These are phyloP conservation scores for Lepidochrysops patricia DNA, from an alignment of 2,888 invertebrate species.

Conservation along the genomic window DNA sequence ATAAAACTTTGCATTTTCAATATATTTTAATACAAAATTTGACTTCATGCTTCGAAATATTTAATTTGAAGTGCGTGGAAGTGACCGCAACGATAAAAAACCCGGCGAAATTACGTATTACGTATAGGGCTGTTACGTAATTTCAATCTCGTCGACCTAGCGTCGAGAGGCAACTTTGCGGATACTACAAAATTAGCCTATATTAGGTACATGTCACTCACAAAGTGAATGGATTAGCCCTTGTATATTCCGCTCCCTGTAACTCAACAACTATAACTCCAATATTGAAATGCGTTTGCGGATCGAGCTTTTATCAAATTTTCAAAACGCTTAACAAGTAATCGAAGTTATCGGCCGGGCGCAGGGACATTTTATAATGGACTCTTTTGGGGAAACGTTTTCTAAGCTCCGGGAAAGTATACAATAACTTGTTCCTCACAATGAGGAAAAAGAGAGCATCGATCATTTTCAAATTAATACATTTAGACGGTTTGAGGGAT, in stretches of 20 bases:
- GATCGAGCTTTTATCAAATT: conserved; percentile 10
- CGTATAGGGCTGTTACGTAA: too few species aligned
- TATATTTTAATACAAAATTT: too few species aligned
- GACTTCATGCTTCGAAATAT: too few species aligned
- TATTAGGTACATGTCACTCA: too few species aligned
- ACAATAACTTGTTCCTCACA: neutral
- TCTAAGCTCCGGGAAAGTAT: neutral
- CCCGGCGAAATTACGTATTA: too few species aligned
- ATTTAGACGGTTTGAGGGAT: neutral
- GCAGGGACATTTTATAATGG: conserved; percentile 6
- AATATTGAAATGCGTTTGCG: conserved; percentile 1
- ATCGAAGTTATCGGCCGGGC: conserved; percentile 10
- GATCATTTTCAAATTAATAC: neutral
- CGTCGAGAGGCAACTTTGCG: too few species aligned
- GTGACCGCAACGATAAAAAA: too few species aligned
- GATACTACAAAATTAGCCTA: too few species aligned
- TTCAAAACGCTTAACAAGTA: conserved; percentile 11
- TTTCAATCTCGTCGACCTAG: too few species aligned
- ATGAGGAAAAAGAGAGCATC: neutral
- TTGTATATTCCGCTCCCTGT: neutral
- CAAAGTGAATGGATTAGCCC: neutral
- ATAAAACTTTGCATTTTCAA: too few species aligned
- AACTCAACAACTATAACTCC: neutral
- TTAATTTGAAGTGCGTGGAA: too few species aligned
- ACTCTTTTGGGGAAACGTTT: conserved; percentile 6